These are phyloP conservation scores for Chamaea fasciata DNA, from an alignment of 2,113 vertebrate species.

Conservation along the genomic window DNA sequence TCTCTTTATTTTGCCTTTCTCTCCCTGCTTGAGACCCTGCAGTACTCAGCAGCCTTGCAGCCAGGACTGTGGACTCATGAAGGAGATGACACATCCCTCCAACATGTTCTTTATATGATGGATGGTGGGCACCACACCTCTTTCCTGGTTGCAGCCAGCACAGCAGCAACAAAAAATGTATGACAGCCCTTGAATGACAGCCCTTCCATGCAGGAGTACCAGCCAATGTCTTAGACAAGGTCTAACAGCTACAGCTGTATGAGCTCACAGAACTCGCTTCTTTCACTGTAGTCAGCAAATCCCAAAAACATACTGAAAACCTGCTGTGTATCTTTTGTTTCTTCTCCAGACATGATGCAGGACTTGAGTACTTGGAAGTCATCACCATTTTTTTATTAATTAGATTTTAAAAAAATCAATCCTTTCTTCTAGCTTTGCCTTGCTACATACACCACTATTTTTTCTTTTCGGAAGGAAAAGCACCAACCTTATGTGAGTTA, in stretches of 20 bases:
- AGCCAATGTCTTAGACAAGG: neutral
- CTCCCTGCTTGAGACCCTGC: neutral
- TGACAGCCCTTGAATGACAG: neutral
- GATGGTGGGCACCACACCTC: neutral
- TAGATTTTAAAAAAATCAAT: neutral
- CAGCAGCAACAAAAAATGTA: neutral
- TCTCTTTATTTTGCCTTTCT: neutral
- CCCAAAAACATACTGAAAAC: neutral
- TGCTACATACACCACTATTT: neutral
- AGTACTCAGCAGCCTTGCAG: neutral
- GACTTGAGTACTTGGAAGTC: neutral
- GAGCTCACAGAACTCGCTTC: neutral
- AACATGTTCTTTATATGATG: neutral
- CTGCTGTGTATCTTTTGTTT: neutral
- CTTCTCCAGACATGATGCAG: neutral
- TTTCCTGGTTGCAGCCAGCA: neutral
- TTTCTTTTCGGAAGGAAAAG: neutral
- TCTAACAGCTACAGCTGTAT: neutral
- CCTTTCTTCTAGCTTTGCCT: neutral
- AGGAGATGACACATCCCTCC: neutral
- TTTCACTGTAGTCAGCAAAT: neutral
- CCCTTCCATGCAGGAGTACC: neutral
- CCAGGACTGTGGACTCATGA: neutral
- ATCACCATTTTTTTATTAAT: neutral
- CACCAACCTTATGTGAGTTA: conserved; percentile 81